Percentiles rank a stretch among this genome's conserved stretches.
Evolutionary conservation across 2,113 vertebrate genomes (phyloP).

Genomic region (Campylomormyrus tamandua): DNA sequence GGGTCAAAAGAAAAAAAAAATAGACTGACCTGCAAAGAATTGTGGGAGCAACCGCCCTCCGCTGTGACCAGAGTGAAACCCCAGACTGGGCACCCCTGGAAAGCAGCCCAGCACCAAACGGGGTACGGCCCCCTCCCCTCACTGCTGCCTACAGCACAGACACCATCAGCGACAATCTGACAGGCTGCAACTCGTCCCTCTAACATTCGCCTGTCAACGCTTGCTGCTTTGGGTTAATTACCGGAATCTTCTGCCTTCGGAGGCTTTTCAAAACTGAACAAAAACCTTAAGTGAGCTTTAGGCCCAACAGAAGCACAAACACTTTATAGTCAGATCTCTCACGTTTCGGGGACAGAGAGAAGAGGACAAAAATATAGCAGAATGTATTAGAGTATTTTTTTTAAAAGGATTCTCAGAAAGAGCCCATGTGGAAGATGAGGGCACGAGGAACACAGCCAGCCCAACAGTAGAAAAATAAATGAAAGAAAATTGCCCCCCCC

Average conservation of each 20-base stretch:
- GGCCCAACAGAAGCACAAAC: background rate
- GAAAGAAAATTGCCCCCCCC: background rate
- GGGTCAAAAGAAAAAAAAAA: background rate
- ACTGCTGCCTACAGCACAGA: background rate
- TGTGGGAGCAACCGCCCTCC: background rate
- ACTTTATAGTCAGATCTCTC: background rate
- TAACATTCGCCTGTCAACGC: background rate
- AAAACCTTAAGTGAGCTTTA: background rate
- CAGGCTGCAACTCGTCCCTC: slow-evolving; percentile 31
- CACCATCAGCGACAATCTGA: slow-evolving; percentile 26
- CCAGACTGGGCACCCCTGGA: background rate
- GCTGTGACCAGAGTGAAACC: background rate
- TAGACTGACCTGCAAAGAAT: background rate
- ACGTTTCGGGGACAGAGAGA: background rate
- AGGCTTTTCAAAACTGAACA: background rate
- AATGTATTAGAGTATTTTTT: background rate
- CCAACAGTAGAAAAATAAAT: background rate
- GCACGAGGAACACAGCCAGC: background rate
- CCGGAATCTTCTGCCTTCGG: background rate
- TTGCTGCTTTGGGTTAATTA: background rate
- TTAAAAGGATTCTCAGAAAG: background rate
- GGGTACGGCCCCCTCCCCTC: background rate
- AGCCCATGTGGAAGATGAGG: slow-evolving; percentile 20
- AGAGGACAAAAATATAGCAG: background rate
- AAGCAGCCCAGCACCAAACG: background rate